Evolutionary conservation across 2,113 vertebrate species (phyloP).

Genomic region (Chascanopsetta lugubris): DNA sequence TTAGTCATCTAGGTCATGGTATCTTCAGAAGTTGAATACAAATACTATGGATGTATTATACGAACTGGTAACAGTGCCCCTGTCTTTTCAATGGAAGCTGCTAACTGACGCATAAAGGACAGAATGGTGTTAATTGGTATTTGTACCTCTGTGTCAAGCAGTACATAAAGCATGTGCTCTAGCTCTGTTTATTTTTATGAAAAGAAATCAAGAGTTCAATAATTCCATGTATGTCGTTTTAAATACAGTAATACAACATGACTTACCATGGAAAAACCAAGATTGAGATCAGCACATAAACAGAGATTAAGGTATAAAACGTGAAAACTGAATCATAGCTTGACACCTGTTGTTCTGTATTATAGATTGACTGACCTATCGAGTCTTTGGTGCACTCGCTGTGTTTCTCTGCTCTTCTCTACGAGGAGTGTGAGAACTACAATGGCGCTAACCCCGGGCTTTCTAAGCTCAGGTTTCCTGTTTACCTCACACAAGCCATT

Average conservation of each 20-base stretch:
- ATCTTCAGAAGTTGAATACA: no score
- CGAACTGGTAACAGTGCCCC: no score
- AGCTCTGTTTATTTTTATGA: no score
- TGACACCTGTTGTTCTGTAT: neutral
- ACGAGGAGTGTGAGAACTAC: constrained; percentile 19
- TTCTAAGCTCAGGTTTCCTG: constrained; percentile 45
- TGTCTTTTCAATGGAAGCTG: no score
- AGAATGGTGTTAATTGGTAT: no score
- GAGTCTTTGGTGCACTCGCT: neutral
- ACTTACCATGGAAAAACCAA: neutral
- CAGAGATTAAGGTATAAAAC: neutral
- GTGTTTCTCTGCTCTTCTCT: neutral
- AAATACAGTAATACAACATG: neutral
- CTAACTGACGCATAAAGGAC: no score
- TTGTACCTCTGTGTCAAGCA: no score
- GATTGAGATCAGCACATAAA: neutral
- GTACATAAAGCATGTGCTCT: no score
- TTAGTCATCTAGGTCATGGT: no score
- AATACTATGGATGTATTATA: no score
- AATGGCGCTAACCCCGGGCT: constrained; percentile 18
- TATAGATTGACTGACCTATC: neutral
- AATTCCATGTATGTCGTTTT: neutral
- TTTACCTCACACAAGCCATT: constrained; percentile 49
- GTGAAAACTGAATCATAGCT: neutral
- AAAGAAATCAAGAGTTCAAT: neutral